Conservation (phyloP, 2,888 invertebrate species). For the Cheilosia scutellata region DNA sequence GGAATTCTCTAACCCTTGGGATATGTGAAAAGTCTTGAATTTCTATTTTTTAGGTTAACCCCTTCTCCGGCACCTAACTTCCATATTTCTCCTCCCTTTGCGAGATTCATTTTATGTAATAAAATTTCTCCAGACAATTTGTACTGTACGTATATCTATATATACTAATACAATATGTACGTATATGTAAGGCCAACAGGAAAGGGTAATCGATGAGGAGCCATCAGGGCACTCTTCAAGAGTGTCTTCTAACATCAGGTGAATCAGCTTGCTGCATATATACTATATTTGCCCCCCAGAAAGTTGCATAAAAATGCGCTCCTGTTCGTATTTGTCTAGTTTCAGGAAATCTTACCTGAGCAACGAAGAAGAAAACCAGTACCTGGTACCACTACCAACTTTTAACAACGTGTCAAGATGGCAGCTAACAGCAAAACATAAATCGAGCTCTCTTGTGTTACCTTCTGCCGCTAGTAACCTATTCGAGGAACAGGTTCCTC, state of each 20-base stretch:
- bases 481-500: neutral
- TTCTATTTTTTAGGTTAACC: constrained; percentile 18
- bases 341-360: neutral
- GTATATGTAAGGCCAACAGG: constrained; percentile 1
- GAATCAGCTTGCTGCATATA: constrained; percentile 10
- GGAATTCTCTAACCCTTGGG: constrained; percentile 53
- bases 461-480: constrained; percentile 29
- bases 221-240: neutral
- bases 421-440: constrained; percentile 62
- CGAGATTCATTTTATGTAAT: constrained; percentile 59
- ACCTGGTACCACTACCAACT: constrained; percentile 5
- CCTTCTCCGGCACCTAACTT: neutral
- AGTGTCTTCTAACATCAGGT: constrained; percentile 27
- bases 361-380: constrained; percentile 6
- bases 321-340: neutral
- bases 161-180: too few relatives aligned
- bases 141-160: constrained; percentile 26
- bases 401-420: constrained; percentile 67
- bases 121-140: constrained; percentile 67
- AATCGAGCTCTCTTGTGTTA: constrained; percentile 41
- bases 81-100: constrained; percentile 15
- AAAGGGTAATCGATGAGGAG: constrained; percentile 60
- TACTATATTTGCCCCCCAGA: constrained; percentile 8
- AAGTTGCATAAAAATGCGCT: constrained; percentile 38
- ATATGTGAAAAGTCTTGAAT: constrained; percentile 23